A percentile compares a stretch with the other conserved stretches of the same genome.
Conservation (phyloP, 1,140 invertebrate species). For the roundworm (Caenorhabditis elegans) region DNA sequence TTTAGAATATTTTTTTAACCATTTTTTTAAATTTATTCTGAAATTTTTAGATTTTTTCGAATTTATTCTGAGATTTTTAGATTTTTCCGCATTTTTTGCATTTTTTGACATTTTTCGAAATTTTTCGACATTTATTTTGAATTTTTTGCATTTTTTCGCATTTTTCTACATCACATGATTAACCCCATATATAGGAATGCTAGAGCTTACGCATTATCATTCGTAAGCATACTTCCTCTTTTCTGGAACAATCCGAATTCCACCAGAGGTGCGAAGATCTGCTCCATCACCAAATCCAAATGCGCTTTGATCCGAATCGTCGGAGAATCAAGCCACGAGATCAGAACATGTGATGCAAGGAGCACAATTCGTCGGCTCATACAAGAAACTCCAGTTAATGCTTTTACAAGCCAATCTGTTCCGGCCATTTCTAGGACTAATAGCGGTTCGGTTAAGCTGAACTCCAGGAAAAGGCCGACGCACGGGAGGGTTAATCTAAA, state of each 20-base stretch:
- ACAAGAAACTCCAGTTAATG: slow-evolving; percentile 31
- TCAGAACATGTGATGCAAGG: slow-evolving; percentile 41
- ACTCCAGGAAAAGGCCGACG: slow-evolving; percentile 42
- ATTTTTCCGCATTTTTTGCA: too few species aligned
- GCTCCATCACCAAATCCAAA: slow-evolving; percentile 45
- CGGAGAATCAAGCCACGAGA: slow-evolving; percentile 46
- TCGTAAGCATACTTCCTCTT: neutral
- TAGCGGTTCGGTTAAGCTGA: slow-evolving; percentile 38
- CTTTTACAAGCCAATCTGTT: slow-evolving; percentile 47
- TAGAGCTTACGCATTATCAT: neutral
- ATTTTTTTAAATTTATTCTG: too few species aligned
- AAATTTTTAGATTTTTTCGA: slow-evolving; percentile 47
- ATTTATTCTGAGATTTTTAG: slow-evolving; percentile 41
- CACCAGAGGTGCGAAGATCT: slow-evolving; percentile 48
- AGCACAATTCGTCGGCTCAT: slow-evolving; percentile 29
- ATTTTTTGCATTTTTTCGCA: too few species aligned
- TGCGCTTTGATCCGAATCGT: slow-evolving; percentile 35
- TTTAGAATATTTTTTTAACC: too few species aligned
- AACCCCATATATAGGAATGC: too few species aligned
- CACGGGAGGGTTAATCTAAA: slow-evolving; percentile 33
- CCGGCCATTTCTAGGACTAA: slow-evolving; percentile 45
- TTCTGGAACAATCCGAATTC: slow-evolving; percentile 50
- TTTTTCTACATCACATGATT: too few species aligned
- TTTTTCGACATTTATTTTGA: too few species aligned
- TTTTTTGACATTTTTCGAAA: too few species aligned